These are phyloP conservation scores for Blastobasis lacticolella DNA, from an alignment of 2,888 invertebrate species.

Conservation along the genomic window DNA sequence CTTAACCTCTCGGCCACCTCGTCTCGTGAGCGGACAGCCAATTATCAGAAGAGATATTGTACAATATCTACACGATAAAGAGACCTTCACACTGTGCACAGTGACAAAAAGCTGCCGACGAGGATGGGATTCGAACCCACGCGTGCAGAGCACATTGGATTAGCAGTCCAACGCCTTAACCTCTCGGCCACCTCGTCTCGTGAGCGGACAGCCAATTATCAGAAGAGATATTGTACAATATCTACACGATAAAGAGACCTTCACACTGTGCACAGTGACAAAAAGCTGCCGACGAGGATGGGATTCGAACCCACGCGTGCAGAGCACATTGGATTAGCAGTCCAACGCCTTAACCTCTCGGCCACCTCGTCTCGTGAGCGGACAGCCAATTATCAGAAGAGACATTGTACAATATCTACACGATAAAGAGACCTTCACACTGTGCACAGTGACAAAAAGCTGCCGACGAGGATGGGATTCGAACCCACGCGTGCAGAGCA, in stretches of 20 bases:
- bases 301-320: conserved; percentile 90
- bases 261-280: too few species aligned
- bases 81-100: too few species aligned
- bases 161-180: conserved; percentile 91
- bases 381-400: too few species aligned
- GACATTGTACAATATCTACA: too few species aligned
- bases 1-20: conserved; percentile 91
- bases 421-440: too few species aligned
- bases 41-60: too few species aligned
- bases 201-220: too few species aligned
- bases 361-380: conserved; percentile 41
- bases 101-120: conserved; percentile 65
- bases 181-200: conserved; percentile 87
- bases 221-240: too few species aligned
- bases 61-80: too few species aligned
- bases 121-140: conserved; percentile 89
- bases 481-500: conserved; percentile 90
- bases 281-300: conserved; percentile 82
- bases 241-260: too few species aligned
- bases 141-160: conserved; percentile 90
- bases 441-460: not conserved
- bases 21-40: conserved; percentile 43
- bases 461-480: conserved; percentile 86
- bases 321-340: conserved; percentile 74
- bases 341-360: conserved; percentile 61